These are phyloP conservation scores for Drosophila kurseongensis DNA, from an alignment of 1,140 invertebrate species.

Conservation along the genomic window DNA sequence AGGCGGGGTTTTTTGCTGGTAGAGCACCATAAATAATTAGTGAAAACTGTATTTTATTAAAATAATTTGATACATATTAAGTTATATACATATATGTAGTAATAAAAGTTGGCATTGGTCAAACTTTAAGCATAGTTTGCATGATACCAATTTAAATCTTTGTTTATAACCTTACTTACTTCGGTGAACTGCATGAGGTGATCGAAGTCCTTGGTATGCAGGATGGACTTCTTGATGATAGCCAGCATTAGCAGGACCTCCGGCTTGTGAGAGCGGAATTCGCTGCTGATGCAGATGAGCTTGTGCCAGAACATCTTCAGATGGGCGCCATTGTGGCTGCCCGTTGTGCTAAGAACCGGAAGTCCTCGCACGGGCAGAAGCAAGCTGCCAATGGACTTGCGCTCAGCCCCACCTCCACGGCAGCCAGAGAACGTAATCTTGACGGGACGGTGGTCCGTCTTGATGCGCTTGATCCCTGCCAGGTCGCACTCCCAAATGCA, in stretches of 20 bases:
- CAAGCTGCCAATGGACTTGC: constrained; percentile 59
- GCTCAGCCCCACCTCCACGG: neutral
- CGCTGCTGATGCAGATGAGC: constrained; percentile 57
- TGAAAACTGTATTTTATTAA: too few species aligned
- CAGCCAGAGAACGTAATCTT: constrained; percentile 63
- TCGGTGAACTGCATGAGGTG: constrained; percentile 54
- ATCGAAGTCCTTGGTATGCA: constrained; percentile 65
- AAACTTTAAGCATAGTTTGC: too few species aligned
- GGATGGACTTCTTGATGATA: constrained; percentile 68
- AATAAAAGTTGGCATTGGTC: too few species aligned
- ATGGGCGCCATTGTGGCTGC: constrained; percentile 37
- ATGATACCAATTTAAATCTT: too few species aligned
- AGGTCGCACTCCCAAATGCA: constrained; percentile 79
- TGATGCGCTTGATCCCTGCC: constrained; percentile 71
- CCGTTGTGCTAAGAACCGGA: constrained; percentile 44
- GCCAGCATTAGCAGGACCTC: constrained; percentile 69
- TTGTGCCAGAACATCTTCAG: constrained; percentile 77
- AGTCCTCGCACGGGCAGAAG: constrained; percentile 68
- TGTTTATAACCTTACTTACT: constrained; percentile 23
- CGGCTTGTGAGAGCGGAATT: constrained; percentile 67
- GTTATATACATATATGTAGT: too few species aligned
- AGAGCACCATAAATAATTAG: neutral
- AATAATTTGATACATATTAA: too few species aligned
- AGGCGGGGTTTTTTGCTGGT: constrained; percentile 36
- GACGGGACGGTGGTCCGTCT: constrained; percentile 75